Evolutionary conservation across 2,113 vertebrate species (phyloP).

Genomic region (Orientallactaga bullata): DNA sequence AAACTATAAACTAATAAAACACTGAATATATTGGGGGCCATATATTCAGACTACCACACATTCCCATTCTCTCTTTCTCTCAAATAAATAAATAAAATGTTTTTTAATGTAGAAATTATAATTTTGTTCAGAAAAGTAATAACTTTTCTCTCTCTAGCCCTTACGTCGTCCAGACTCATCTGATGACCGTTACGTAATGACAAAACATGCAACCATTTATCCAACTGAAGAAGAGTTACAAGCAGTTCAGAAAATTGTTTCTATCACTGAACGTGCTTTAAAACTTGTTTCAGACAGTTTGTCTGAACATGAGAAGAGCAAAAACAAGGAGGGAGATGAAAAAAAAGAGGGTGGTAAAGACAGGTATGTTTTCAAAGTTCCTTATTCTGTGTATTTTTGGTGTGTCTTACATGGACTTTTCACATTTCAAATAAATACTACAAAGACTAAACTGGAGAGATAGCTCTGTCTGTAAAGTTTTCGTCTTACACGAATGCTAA

Average conservation of each 20-base stretch:
- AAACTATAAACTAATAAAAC: too few relatives aligned
- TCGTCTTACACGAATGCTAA: not conserved
- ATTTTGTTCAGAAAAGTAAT: constrained; percentile 15
- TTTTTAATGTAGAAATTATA: too few relatives aligned
- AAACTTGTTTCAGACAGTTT: constrained; percentile 98
- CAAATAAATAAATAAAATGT: too few relatives aligned
- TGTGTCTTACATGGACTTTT: not conserved
- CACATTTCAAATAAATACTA: constrained; percentile 32
- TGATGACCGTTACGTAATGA: constrained; percentile 99
- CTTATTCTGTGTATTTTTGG: not conserved
- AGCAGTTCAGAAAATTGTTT: constrained; percentile 99
- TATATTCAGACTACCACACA: too few relatives aligned
- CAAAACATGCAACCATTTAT: constrained; percentile 97
- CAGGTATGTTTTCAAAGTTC: constrained; percentile 86
- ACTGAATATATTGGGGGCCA: too few relatives aligned
- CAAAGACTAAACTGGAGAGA: not conserved
- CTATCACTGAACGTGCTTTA: constrained; percentile 97
- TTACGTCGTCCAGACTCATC: constrained; percentile 97
- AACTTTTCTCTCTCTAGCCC: constrained; percentile 87
- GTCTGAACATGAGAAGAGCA: constrained; percentile 94
- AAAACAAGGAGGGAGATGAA: constrained; percentile 93
- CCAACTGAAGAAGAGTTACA: constrained; percentile 98
- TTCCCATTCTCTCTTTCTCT: too few relatives aligned
- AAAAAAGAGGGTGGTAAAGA: constrained; percentile 95
- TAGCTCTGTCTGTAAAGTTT: not conserved